These are phyloP conservation scores for Bombyx mandarina DNA, from an alignment of 1,140 invertebrate genomes.

Conservation along the genomic window DNA sequence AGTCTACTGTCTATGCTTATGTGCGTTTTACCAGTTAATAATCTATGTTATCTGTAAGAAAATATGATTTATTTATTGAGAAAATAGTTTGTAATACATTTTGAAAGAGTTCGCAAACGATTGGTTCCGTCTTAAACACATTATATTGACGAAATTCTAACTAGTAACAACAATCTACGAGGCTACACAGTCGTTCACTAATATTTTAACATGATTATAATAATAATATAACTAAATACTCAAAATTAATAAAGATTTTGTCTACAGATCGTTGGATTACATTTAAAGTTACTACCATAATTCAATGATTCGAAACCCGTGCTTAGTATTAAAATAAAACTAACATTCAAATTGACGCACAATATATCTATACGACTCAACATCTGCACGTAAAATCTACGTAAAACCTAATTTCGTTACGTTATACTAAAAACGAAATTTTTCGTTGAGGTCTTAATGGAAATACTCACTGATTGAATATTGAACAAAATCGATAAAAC, in stretches of 20 bases:
- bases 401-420: constrained; percentile 20
- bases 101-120: constrained; percentile 48
- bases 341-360: constrained; percentile 38
- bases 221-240: constrained; percentile 29
- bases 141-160: constrained; percentile 47
- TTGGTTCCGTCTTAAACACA: constrained; percentile 50
- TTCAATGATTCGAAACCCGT: constrained; percentile 65
- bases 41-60: constrained; percentile 57
- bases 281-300: constrained; percentile 24
- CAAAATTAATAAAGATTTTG: constrained; percentile 35
- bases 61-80: constrained; percentile 63
- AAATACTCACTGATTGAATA: constrained; percentile 28
- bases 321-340: constrained; percentile 42
- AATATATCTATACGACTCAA: constrained; percentile 20
- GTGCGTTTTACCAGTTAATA: constrained; percentile 58
- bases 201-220: constrained; percentile 24
- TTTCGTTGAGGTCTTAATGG: constrained; percentile 45
- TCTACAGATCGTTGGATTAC: constrained; percentile 39
- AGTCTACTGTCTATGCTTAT: constrained; percentile 36
- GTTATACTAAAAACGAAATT: constrained; percentile 29
- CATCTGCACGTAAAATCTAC: constrained; percentile 31
- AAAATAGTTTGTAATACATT: constrained; percentile 59
- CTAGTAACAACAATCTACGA: constrained; percentile 42
- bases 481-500: constrained; percentile 40
- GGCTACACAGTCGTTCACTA: constrained; percentile 55